Conservation (phyloP, 2,888 invertebrate genomes). For the Andrena dorsata region DNA sequence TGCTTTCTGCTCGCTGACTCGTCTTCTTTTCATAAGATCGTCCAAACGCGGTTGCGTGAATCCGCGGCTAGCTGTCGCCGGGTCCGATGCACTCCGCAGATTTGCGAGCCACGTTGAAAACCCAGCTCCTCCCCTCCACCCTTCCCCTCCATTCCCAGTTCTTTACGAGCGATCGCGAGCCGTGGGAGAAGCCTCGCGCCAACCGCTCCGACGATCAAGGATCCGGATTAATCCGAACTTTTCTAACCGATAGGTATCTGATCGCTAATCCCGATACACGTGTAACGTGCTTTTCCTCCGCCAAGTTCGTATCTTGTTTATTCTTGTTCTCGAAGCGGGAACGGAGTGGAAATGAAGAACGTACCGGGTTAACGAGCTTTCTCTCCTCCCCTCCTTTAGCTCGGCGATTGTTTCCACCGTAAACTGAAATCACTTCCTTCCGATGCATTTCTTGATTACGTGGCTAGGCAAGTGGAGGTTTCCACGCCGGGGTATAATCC, state of each 20-base stretch:
- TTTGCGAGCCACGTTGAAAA: slow-evolving; percentile 12
- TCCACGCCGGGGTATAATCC: slow-evolving; percentile 1
- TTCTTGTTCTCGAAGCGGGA: not conserved
- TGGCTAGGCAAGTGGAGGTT: not conserved
- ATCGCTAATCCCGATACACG: not conserved
- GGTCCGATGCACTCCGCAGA: slow-evolving; percentile 19
- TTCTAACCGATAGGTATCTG: not conserved
- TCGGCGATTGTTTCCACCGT: slow-evolving; percentile 9
- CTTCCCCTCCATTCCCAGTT: not conserved
- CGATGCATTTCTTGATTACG: not conserved
- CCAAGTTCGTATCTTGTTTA: not conserved
- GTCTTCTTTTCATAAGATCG: slow-evolving; percentile 65
- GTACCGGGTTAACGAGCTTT: slow-evolving; percentile 7
- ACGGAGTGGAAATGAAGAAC: slow-evolving; percentile 12
- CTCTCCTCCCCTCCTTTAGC: not conserved
- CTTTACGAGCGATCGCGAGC: not conserved
- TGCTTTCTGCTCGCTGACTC: slow-evolving; percentile 44
- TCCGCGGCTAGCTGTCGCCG: not conserved
- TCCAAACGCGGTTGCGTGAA: slow-evolving; percentile 48
- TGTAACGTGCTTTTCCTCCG: not conserved
- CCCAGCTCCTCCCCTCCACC: not conserved
- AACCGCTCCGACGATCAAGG: no score
- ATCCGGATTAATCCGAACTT: slow-evolving; percentile 21
- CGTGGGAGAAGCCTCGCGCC: slow-evolving; percentile 14
- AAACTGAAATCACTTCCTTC: slow-evolving; percentile 16